A percentile compares a stretch with the other conserved stretches of the same genome.
Evolutionary conservation across 2,797 vertebrate genomes (phyloP).

Genomic region (Ambastaia sidthimunki): DNA sequence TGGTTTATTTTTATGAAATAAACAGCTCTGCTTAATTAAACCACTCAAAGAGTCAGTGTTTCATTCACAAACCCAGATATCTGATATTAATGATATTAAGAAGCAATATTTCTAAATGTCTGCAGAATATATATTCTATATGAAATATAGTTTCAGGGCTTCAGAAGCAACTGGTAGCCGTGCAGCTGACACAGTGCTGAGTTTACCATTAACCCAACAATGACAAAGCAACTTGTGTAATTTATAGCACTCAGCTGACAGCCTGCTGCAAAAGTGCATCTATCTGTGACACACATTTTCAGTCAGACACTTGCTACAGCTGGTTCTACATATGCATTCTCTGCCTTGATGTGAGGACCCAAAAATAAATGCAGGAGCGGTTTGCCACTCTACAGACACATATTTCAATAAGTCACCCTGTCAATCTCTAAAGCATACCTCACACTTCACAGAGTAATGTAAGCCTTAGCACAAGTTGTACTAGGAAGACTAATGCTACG

Average conservation of each 20-base stretch:
- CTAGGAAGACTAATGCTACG: no score
- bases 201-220: neutral
- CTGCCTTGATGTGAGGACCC: constrained; percentile 49
- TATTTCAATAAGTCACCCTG: constrained; percentile 49
- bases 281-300: constrained; percentile 20
- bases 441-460: constrained; percentile 13
- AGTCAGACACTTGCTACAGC: constrained; percentile 49
- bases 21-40: neutral
- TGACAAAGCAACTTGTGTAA: constrained; percentile 25
- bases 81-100: neutral
- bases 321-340: constrained; percentile 45
- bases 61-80: neutral
- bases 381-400: constrained; percentile 54
- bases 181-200: neutral
- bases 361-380: constrained; percentile 57
- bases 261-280: constrained; percentile 41
- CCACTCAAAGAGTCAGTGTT: neutral
- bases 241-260: constrained; percentile 15
- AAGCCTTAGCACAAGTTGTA: no score
- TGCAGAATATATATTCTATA: neutral
- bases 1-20: no score
- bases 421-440: constrained; percentile 43
- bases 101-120: no score
- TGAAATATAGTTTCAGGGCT: neutral
- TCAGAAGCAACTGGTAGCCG: neutral